phyloP scores from a whole-genome alignment of 2,113 vertebrate genomes.

The Mesitornis unicolor region DNA sequence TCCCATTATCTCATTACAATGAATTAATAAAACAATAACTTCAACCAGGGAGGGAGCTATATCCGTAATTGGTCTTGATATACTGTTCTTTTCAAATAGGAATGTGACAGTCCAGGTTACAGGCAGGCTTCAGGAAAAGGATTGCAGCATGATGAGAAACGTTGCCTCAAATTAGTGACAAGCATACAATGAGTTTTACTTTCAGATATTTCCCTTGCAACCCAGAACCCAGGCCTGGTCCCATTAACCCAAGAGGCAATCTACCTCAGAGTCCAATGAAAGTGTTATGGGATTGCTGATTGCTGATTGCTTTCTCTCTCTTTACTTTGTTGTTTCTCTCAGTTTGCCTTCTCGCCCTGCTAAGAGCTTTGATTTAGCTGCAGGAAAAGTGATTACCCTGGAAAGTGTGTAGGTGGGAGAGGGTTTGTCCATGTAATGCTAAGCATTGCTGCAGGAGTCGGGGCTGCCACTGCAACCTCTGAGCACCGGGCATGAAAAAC shows the following conservation, averaged over 20 bases:
- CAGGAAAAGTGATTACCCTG: neutral
- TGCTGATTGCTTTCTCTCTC: neutral
- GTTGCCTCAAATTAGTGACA: neutral
- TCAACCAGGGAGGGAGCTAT: neutral
- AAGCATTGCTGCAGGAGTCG: neutral
- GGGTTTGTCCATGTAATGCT: neutral
- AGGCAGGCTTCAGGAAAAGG: neutral
- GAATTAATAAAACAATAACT: conserved; percentile 7
- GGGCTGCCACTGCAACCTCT: neutral
- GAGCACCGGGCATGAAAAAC: neutral
- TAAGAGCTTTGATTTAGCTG: neutral
- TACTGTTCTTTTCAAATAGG: neutral
- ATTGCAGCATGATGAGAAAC: neutral
- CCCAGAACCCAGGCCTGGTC: neutral
- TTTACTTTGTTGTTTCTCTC: neutral
- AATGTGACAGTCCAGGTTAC: neutral
- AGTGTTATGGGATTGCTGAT: neutral
- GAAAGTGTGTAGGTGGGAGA: neutral
- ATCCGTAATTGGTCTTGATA: neutral
- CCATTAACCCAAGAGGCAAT: neutral
- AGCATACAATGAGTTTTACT: neutral
- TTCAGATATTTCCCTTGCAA: neutral
- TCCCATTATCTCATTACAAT: neutral
- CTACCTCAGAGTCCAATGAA: neutral
- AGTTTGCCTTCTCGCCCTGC: neutral